phyloP scores from a whole-genome alignment of 2,888 invertebrate species.

The Andrena chrysosceles region DNA sequence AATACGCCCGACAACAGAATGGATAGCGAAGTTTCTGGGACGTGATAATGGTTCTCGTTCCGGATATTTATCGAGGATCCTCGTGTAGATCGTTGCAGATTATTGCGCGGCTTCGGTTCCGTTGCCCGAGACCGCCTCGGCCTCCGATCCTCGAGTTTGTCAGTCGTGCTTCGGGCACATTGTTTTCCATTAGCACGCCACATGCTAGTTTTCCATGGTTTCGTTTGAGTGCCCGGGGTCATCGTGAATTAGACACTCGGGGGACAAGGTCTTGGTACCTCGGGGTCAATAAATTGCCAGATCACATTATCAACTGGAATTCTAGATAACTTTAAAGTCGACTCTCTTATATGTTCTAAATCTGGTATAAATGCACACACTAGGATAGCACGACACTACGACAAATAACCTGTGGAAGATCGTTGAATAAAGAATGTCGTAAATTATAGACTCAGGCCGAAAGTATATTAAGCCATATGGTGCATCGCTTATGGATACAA shows the following conservation, averaged over 20 bases:
- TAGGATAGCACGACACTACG: neutral
- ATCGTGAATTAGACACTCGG: too few relatives aligned
- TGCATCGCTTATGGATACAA: neutral
- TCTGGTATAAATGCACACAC: too few relatives aligned
- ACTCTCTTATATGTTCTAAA: too few relatives aligned
- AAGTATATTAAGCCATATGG: neutral
- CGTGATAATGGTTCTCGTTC: constrained; percentile 61
- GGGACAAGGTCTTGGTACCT: too few relatives aligned
- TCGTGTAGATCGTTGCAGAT: constrained; percentile 45
- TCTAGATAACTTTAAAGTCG: too few relatives aligned
- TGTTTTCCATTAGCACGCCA: neutral
- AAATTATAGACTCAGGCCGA: constrained; percentile 2
- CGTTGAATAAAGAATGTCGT: neutral
- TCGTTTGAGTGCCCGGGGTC: too few relatives aligned
- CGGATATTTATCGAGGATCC: constrained; percentile 58
- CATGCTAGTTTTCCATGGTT: too few relatives aligned
- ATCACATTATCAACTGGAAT: too few relatives aligned
- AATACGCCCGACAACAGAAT: constrained; percentile 54
- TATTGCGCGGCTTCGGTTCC: constrained; percentile 29
- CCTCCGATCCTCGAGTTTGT: neutral
- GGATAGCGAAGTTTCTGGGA: constrained; percentile 53
- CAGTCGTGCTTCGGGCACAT: neutral
- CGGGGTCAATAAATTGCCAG: too few relatives aligned
- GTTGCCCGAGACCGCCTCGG: neutral
- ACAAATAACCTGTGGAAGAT: neutral